phyloP scores from a whole-genome alignment of 1,140 invertebrate genomes.

The Diabrotica virgifera region DNA sequence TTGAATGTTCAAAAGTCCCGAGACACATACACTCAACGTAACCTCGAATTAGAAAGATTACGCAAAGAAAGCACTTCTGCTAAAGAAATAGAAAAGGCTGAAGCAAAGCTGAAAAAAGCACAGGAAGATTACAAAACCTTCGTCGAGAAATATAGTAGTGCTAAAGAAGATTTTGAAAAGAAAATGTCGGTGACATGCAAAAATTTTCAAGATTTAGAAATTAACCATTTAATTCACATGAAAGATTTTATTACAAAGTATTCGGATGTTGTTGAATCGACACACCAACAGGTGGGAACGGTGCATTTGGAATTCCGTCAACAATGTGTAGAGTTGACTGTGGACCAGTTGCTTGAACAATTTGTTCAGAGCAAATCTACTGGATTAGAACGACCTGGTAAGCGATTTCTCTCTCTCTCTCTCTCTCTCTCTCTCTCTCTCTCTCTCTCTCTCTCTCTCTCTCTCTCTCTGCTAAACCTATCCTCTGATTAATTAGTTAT shows the following conservation, averaged over 20 bases:
- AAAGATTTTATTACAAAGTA: conserved; percentile 91
- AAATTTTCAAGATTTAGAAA: conserved; percentile 93
- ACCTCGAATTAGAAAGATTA: conserved; percentile 82
- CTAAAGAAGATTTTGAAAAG: conserved; percentile 89
- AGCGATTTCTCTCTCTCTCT: neutral
- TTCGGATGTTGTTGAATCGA: conserved; percentile 80
- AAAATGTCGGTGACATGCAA: conserved; percentile 92
- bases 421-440: no score
- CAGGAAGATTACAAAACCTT: conserved; percentile 89
- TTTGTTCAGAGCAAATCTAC: conserved; percentile 90
- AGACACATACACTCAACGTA: conserved; percentile 81
- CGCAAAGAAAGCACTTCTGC: conserved; percentile 85
- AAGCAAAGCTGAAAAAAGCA: conserved; percentile 86
- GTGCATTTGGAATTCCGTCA: conserved; percentile 87
- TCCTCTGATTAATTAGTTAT: no score
- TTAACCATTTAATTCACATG: conserved; percentile 89
- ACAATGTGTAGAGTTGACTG: conserved; percentile 86
- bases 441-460: no score
- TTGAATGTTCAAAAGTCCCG: conserved; percentile 84
- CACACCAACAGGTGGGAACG: conserved; percentile 85
- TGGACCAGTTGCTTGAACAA: conserved; percentile 86
- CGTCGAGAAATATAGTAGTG: conserved; percentile 83
- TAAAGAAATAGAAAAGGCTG: conserved; percentile 90
- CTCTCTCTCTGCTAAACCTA: no score
- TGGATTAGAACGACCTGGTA: conserved; percentile 87